Percentiles rank a stretch among this genome's conserved stretches.
phyloP scores from a whole-genome alignment of 2,888 invertebrate genomes.

The Oscheius onirici region DNA sequence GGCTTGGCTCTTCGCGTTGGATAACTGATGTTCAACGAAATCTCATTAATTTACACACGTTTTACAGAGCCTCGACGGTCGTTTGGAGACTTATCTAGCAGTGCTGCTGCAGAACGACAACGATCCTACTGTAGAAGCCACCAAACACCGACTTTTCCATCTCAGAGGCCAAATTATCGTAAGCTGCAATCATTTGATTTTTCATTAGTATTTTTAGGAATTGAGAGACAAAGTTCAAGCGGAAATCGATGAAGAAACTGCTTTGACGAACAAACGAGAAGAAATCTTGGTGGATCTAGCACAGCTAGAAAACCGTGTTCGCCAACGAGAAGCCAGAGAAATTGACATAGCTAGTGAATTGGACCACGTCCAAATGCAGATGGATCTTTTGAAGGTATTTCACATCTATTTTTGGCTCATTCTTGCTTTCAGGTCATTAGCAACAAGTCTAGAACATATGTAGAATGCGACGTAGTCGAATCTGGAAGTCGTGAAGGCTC shows the following conservation, averaged over 20 bases:
- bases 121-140: slow-evolving; percentile 33
- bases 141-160: slow-evolving; percentile 36
- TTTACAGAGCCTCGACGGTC: slow-evolving; percentile 37
- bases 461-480: slow-evolving; percentile 55
- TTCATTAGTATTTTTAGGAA: slow-evolving; percentile 20
- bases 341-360: slow-evolving; percentile 51
- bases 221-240: slow-evolving; percentile 34
- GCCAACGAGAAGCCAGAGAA: slow-evolving; percentile 37
- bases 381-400: slow-evolving; percentile 52
- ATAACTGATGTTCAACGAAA: too few relatives aligned
- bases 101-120: slow-evolving; percentile 37
- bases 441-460: slow-evolving; percentile 53
- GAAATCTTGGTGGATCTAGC: slow-evolving; percentile 49
- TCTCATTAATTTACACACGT: not conserved
- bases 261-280: slow-evolving; percentile 46
- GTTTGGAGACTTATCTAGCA: slow-evolving; percentile 36
- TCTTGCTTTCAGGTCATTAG: slow-evolving; percentile 38
- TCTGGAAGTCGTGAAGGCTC: slow-evolving; percentile 44
- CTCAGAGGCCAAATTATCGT: slow-evolving; percentile 34
- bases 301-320: slow-evolving; percentile 42
- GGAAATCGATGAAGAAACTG: slow-evolving; percentile 53
- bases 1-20: too few relatives aligned
- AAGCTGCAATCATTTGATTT: not conserved
- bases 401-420: not conserved
- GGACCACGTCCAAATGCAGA: slow-evolving; percentile 57